Evolutionary conservation across 2,113 vertebrate species (phyloP).

Genomic region (Scomber japonicus): DNA sequence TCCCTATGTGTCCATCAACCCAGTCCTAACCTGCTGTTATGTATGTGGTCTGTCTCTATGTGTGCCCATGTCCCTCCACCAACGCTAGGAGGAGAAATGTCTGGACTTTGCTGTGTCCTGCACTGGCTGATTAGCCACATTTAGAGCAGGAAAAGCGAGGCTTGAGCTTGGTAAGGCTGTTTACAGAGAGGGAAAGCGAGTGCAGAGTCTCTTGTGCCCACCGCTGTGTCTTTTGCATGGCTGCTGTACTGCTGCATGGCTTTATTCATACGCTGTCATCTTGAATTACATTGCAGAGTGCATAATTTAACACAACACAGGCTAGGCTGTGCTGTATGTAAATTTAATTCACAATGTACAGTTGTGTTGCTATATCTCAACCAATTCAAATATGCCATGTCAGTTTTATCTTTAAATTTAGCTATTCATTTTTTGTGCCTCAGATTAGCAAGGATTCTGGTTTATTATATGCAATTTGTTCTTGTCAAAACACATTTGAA

Average conservation of each 20-base stretch:
- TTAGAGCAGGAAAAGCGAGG: constrained; percentile 78
- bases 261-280: constrained; percentile 20
- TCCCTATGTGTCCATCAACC: constrained; percentile 11
- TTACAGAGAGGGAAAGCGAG: constrained; percentile 40
- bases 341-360: neutral
- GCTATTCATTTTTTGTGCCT: neutral
- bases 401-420: neutral
- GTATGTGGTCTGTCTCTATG: constrained; percentile 72
- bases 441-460: neutral
- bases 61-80: constrained; percentile 79
- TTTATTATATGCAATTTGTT: neutral
- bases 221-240: constrained; percentile 5
- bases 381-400: neutral
- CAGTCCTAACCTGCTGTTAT: constrained; percentile 43
- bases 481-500: neutral
- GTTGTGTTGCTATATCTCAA: neutral
- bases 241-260: constrained; percentile 17
- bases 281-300: neutral
- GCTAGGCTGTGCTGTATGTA: neutral
- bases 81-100: constrained; percentile 90
- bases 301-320: constrained; percentile 3
- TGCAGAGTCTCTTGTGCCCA: constrained; percentile 17
- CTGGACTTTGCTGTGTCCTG: constrained; percentile 94
- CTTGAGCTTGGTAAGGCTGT: constrained; percentile 85
- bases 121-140: constrained; percentile 88